phyloP scores from a whole-genome alignment of 2,797 vertebrate species.

The Basileuterus tristriatus region DNA sequence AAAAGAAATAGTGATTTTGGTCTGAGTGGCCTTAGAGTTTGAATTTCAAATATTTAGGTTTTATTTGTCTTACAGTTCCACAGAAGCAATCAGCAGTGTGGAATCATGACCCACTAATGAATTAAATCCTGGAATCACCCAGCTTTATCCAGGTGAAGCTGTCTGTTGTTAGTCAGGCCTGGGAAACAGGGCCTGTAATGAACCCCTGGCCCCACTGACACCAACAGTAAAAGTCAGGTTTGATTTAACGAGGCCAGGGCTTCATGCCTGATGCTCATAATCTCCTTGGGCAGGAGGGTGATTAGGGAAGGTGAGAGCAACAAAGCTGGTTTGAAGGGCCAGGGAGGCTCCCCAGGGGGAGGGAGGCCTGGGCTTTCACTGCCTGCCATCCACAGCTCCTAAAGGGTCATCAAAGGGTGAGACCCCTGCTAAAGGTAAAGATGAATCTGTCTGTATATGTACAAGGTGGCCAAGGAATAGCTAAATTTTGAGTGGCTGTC shows the following conservation, averaged over 20 bases:
- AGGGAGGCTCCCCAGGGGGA: neutral
- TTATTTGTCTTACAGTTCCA: neutral
- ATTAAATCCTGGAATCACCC: neutral
- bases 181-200: neutral
- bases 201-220: neutral
- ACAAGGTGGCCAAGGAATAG: neutral
- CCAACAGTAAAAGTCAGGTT: neutral
- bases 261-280: neutral
- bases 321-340: neutral
- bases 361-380: neutral
- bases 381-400: neutral
- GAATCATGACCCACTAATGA: neutral
- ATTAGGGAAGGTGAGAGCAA: neutral
- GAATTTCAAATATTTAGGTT: neutral
- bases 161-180: neutral
- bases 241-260: neutral
- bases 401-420: neutral
- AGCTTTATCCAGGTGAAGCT: constrained; percentile 2
- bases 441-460: neutral
- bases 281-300: neutral
- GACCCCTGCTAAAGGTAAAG: neutral
- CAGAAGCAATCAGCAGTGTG: neutral
- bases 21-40: neutral
- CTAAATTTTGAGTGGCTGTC: neutral
- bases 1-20: neutral